phyloP scores from a whole-genome alignment of 2,113 vertebrate species.

The Vireo altiloquus region DNA sequence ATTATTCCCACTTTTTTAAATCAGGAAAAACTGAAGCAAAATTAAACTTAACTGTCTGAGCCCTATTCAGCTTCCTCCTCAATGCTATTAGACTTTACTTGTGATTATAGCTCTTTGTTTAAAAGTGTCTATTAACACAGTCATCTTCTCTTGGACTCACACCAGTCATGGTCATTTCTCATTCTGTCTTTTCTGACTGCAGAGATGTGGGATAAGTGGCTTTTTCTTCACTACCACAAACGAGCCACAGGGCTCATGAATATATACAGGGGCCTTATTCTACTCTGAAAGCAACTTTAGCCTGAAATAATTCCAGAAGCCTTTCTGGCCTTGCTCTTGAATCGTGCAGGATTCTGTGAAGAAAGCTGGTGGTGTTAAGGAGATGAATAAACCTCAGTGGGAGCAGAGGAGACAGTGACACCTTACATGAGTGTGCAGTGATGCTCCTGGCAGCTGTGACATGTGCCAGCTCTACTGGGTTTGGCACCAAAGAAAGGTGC shows the following conservation, averaged over 20 bases:
- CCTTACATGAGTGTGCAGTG: background rate
- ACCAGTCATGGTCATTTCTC: background rate
- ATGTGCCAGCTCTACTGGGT: background rate
- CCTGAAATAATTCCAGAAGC: background rate
- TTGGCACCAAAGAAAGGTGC: background rate
- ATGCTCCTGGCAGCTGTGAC: background rate
- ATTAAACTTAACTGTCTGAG: background rate
- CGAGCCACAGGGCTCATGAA: background rate
- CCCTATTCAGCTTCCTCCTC: background rate
- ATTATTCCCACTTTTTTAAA: background rate
- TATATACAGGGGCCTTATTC: background rate
- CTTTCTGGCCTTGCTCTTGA: background rate
- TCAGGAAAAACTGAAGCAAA: background rate
- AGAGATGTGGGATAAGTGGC: background rate
- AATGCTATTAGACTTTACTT: background rate
- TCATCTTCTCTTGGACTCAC: background rate
- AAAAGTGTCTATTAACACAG: background rate
- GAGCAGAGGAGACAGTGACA: background rate
- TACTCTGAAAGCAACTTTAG: background rate
- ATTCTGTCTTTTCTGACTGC: background rate
- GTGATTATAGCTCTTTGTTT: background rate
- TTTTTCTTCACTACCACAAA: background rate
- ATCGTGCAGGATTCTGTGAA: background rate
- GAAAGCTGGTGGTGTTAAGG: background rate
- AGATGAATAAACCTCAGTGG: background rate